Evolutionary conservation across 2,888 invertebrate species (phyloP).

Genomic region (Papilio elwesi): DNA sequence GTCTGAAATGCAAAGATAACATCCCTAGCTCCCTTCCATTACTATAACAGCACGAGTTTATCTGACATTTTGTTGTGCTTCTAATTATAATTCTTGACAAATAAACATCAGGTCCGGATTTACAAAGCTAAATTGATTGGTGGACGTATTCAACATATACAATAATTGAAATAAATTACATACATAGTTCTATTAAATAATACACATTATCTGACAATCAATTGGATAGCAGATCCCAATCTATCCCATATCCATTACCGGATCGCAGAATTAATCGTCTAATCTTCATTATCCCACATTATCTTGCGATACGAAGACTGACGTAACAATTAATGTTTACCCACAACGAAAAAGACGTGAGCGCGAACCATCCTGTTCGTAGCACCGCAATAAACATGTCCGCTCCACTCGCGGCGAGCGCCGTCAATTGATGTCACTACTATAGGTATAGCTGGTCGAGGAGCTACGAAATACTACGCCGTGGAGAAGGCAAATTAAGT

Average conservation of each 20-base stretch:
- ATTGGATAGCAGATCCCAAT: not conserved
- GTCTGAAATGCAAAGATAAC: no score
- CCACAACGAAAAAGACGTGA: constrained; percentile 17
- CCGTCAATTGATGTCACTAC: constrained; percentile 25
- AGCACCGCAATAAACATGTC: constrained; percentile 34
- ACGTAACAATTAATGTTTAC: constrained; percentile 35
- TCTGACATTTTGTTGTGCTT: no score
- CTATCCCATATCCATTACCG: constrained; percentile 8
- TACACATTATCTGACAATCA: constrained; percentile 6
- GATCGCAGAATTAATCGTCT: constrained; percentile 26
- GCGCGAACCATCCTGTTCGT: not conserved
- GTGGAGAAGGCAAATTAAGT: not conserved
- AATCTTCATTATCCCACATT: constrained; percentile 14
- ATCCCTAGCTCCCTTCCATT: no score
- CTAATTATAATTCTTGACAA: no score
- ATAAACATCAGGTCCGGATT: no score
- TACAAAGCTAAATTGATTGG: no score
- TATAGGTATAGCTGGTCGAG: not conserved
- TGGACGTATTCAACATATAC: no score
- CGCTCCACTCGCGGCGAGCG: constrained; percentile 23
- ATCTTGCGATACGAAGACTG: constrained; percentile 24
- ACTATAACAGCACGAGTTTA: no score
- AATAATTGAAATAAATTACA: not conserved
- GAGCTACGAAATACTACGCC: not conserved
- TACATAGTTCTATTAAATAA: not conserved